Evolutionary conservation across 2,888 invertebrate genomes (phyloP).

Genomic region (Diplazon laetatorius): DNA sequence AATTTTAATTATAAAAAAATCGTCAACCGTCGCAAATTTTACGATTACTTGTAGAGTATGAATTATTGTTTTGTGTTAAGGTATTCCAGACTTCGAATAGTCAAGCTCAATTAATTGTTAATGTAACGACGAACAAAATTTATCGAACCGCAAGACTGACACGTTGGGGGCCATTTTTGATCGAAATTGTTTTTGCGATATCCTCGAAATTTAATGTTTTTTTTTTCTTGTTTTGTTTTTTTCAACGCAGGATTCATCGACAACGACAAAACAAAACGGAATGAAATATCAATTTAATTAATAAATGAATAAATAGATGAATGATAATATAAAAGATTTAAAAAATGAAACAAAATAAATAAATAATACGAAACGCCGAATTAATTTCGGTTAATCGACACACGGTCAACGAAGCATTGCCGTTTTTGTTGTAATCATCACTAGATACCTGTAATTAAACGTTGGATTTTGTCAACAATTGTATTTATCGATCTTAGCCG

Average conservation of each 20-base stretch:
- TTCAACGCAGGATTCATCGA: slow-evolving; percentile 43
- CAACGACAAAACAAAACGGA: slow-evolving; percentile 47
- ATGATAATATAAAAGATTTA: not conserved
- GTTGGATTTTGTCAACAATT: slow-evolving; percentile 42
- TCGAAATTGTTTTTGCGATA: slow-evolving; percentile 67
- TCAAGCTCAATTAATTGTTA: slow-evolving; percentile 75
- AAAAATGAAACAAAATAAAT: not conserved
- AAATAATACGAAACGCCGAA: slow-evolving; percentile 35
- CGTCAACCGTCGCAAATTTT: slow-evolving; percentile 26
- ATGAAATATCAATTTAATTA: no score
- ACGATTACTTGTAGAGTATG: slow-evolving; percentile 34
- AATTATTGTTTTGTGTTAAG: slow-evolving; percentile 50
- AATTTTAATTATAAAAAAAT: slow-evolving; percentile 17
- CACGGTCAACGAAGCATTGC: slow-evolving; percentile 39
- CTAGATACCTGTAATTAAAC: slow-evolving; percentile 35
- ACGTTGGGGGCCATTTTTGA: slow-evolving; percentile 79
- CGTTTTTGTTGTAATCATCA: slow-evolving; percentile 38
- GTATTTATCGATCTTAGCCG: slow-evolving; percentile 36
- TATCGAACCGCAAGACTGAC: slow-evolving; percentile 79
- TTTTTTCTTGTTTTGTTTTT: no score
- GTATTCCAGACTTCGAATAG: slow-evolving; percentile 63
- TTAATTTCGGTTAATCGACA: not conserved
- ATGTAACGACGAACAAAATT: slow-evolving; percentile 58
- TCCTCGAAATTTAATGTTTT: slow-evolving; percentile 42
- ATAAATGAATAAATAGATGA: no score